phyloP scores from a whole-genome alignment of 53 echinoderm and acorn worm species.

The Echinarachnius parma region DNA sequence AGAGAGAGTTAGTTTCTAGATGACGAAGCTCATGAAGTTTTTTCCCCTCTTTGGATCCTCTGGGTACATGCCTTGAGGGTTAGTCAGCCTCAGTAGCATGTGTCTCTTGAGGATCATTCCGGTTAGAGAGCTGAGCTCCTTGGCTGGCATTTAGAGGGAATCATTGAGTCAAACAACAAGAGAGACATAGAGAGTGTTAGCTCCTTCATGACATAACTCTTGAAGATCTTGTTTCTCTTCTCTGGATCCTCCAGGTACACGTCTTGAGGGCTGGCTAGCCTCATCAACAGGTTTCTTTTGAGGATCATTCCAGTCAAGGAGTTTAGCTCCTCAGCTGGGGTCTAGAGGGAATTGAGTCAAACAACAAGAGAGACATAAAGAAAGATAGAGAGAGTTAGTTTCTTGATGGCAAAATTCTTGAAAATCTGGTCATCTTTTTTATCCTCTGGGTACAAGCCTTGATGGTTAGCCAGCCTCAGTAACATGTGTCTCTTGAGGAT shows the following conservation, averaged over 20 bases:
- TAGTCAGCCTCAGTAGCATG: constrained; percentile 67
- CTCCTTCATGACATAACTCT: too few species aligned
- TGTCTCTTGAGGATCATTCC: constrained; percentile 88
- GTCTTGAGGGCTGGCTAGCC: constrained; percentile 58
- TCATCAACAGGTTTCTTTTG: constrained; percentile 77
- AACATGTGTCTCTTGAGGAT: constrained; percentile 77
- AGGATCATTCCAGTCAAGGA: constrained; percentile 80
- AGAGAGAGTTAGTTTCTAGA: too few species aligned
- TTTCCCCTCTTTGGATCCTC: constrained; percentile 71
- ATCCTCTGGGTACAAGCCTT: constrained; percentile 78
- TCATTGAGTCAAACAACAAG: too few species aligned
- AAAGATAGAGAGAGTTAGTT: neutral
- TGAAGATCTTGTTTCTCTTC: constrained; percentile 67
- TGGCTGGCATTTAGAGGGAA: too few species aligned
- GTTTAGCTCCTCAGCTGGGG: constrained; percentile 74
- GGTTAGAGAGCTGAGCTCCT: constrained; percentile 73
- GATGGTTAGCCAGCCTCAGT: constrained; percentile 60
- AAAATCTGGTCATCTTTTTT: too few species aligned
- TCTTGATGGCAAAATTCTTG: too few species aligned
- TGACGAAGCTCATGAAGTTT: too few species aligned
- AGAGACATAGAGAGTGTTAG: too few species aligned
- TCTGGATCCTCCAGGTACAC: constrained; percentile 79
- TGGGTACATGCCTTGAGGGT: constrained; percentile 70
- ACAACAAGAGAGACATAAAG: too few species aligned
- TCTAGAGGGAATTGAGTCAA: too few species aligned